Conservation (phyloP, 2,797 vertebrate genomes). For the Sorex maritimensis region DNA sequence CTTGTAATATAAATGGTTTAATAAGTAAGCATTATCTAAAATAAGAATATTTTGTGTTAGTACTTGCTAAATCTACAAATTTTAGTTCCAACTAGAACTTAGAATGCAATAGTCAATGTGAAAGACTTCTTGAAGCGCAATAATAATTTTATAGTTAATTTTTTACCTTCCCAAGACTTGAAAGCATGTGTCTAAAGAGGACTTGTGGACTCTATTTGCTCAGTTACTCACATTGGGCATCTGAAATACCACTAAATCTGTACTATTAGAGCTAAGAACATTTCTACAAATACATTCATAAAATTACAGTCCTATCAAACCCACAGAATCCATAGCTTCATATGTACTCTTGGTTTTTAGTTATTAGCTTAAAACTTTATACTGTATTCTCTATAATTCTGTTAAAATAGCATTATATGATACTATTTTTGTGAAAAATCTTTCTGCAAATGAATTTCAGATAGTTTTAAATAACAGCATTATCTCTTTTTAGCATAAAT, state of each 20-base stretch:
- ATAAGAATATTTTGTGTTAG: neutral
- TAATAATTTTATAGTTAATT: neutral
- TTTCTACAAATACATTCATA: neutral
- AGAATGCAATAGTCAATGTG: neutral
- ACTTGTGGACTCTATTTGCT: neutral
- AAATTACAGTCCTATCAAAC: slow-evolving; percentile 48
- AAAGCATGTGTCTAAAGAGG: neutral
- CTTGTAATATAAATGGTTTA: neutral
- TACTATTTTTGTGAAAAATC: neutral
- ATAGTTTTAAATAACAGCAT: neutral
- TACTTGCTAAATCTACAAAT: neutral
- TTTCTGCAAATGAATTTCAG: slow-evolving; percentile 53
- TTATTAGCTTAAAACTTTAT: slow-evolving; percentile 2
- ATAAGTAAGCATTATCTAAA: neutral
- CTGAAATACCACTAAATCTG: neutral
- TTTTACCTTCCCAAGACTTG: neutral
- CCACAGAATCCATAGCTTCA: neutral
- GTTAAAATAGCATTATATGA: slow-evolving; percentile 16
- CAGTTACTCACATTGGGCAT: neutral
- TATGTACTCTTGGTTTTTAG: slow-evolving; percentile 49
- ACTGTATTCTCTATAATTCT: neutral
- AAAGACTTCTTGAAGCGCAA: neutral
- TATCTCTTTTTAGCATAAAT: neutral
- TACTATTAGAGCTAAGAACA: neutral
- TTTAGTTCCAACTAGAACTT: neutral